Evolutionary conservation across 1,140 invertebrate genomes (phyloP).

Genomic region (Panagrolaimus sp.): DNA sequence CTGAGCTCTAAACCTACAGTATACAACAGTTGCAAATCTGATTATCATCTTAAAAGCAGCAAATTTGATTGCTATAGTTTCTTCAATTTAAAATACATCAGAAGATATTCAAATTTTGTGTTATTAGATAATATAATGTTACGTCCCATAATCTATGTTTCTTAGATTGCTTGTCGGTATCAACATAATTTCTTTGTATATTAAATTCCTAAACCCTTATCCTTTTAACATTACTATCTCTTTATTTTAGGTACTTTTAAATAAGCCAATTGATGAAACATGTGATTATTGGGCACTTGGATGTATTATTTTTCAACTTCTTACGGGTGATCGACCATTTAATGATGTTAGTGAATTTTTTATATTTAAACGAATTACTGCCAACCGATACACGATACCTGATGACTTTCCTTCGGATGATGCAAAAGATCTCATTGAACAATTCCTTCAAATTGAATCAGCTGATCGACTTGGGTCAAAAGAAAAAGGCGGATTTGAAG

Average conservation of each 20-base stretch:
- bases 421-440: conserved; percentile 22
- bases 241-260: conserved; percentile 59
- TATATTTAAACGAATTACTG: conserved; percentile 90
- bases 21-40: too few relatives aligned
- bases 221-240: conserved; percentile 63
- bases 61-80: too few relatives aligned
- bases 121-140: too few relatives aligned
- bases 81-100: too few relatives aligned
- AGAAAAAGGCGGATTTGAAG: conserved; percentile 21
- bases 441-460: conserved; percentile 13
- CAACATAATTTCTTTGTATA: too few relatives aligned
- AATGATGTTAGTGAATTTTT: conserved; percentile 82
- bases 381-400: conserved; percentile 82
- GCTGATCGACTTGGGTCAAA: conserved; percentile 21
- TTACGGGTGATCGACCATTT: conserved; percentile 84
- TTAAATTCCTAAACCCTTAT: too few relatives aligned
- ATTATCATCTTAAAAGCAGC: too few relatives aligned
- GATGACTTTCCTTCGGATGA: conserved; percentile 73
- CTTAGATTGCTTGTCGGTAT: too few relatives aligned
- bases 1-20: too few relatives aligned
- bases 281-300: conserved; percentile 93
- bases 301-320: conserved; percentile 93
- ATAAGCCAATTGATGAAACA: conserved; percentile 61
- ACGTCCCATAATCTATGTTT: too few relatives aligned
- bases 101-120: too few relatives aligned